Base-by-base conservation (phyloP, 2,888 invertebrate species). In the Lagria hirta region DNA sequence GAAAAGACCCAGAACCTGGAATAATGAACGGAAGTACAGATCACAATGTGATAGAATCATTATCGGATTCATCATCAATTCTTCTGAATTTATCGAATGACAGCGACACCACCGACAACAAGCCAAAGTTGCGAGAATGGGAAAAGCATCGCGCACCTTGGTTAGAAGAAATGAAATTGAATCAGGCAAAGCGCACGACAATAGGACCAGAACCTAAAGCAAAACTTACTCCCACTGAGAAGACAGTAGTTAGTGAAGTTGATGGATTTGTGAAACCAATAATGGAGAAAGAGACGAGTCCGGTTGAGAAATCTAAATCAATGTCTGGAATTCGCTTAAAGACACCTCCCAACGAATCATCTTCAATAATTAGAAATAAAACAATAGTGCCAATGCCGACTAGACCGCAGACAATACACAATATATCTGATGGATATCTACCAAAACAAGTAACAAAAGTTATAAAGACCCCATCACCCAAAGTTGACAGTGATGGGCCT, bases 161-260 rank as follows among this genome's bases (percentile, higher is more conserved):
- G 88, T 83, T 89, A 78, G 84, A 80, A 52, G 88, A 89, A 65
- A 77, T 89, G 52, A 88, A 88, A 64, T 76, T 86, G 51, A 87
- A 84, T 61, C 88, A 89, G 68, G 82, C 81, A 1, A 81, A 80
- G 70, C 79, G 82, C 60, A 80, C 79, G 11, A 76, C 77, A 0
- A 66, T 68, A 24, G 66, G 73, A 64, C 54, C 75, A 58, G 12
- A 62, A 42, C 52, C 57, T 10, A 65, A 60, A 49, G 51, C 58
- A 14, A 67, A 62, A 42, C 44, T 61, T 12, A 55, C 63, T 3
- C 58, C 59, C 5, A 47, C 48, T n/a, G 61, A 50, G 59, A 74
- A 47, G 27, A 22, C 17, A n/a, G n/a, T n/a, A n/a, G n/a, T n/a
- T n/a, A 12, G 4, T 35, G 27, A 46, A 3, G n/a, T n/a, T n/a